Conservation (phyloP, 2,888 invertebrate species). For the Lithodes maja region DNA sequence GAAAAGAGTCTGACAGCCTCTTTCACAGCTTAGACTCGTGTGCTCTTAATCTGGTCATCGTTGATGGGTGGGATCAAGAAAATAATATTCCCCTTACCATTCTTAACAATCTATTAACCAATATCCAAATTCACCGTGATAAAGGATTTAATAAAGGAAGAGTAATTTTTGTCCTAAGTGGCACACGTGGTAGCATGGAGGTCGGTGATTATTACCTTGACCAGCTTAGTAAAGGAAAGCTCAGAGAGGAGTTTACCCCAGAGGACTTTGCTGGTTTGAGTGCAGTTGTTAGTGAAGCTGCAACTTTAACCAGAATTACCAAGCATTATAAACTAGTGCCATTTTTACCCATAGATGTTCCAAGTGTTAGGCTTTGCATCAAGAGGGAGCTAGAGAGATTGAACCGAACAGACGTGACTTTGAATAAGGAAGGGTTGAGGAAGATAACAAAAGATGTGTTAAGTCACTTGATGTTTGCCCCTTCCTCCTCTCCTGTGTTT, state of each 20-base stretch:
- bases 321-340: constrained; percentile 11
- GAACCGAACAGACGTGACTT: not conserved
- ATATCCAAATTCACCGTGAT: not conserved
- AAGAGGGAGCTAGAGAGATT: constrained; percentile 11
- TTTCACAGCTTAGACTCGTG: constrained; percentile 39
- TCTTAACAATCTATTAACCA: not conserved
- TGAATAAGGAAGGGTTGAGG: not conserved
- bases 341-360: constrained; percentile 35
- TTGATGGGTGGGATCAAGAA: constrained; percentile 51
- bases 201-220: constrained; percentile 18
- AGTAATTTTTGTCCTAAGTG: constrained; percentile 25
- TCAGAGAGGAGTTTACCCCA: constrained; percentile 5
- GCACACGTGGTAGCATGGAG: constrained; percentile 29
- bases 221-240: not conserved
- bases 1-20: not conserved
- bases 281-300: not conserved
- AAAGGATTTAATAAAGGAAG: not conserved
- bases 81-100: constrained; percentile 6
- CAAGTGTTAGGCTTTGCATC: constrained; percentile 27
- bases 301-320: not conserved
- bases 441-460: constrained; percentile 16
- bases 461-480: constrained; percentile 26
- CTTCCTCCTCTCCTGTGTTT: not conserved
- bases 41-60: constrained; percentile 25
- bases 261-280: constrained; percentile 23